A percentile compares a stretch with the other conserved stretches of the same genome.
These are phyloP conservation scores for Strix occidentalis DNA, from an alignment of 2,797 vertebrate species.

Conservation along the genomic window DNA sequence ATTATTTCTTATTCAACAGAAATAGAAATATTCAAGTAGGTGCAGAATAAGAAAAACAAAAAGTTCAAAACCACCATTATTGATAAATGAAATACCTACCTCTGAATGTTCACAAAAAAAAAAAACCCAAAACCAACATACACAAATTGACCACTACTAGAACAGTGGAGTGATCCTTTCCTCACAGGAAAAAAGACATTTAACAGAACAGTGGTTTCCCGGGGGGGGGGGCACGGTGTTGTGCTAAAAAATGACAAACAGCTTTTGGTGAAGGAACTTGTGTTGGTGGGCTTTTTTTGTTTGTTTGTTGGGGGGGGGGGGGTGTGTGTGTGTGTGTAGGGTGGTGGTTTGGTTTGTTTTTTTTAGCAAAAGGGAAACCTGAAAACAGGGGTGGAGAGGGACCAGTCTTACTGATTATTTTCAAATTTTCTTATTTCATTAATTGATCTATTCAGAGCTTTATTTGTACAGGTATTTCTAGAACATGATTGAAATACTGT, in stretches of 20 bases:
- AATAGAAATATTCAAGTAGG: not conserved
- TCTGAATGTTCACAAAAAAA: not conserved
- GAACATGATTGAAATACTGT: not conserved
- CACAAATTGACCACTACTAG: not conserved
- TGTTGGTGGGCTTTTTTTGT: not conserved
- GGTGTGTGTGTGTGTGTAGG: no score
- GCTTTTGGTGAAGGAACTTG: not conserved
- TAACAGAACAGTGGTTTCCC: not conserved
- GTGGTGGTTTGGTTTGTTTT: not conserved
- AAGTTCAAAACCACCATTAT: not conserved
- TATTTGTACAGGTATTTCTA: not conserved
- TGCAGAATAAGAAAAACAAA: not conserved
- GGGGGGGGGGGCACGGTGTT: not conserved
- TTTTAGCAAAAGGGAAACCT: not conserved
- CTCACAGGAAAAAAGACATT: not conserved
- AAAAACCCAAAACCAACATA: no score
- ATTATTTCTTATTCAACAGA: not conserved
- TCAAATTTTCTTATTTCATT: not conserved
- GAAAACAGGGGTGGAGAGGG: not conserved
- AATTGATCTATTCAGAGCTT: not conserved
- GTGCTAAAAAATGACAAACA: not conserved
- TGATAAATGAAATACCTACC: not conserved
- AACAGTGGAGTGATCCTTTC: not conserved
- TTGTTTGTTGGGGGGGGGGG: fast-evolving
- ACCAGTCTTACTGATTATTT: not conserved